Conservation (phyloP, 2,888 invertebrate species). For the Boloria euphrosyne region DNA sequence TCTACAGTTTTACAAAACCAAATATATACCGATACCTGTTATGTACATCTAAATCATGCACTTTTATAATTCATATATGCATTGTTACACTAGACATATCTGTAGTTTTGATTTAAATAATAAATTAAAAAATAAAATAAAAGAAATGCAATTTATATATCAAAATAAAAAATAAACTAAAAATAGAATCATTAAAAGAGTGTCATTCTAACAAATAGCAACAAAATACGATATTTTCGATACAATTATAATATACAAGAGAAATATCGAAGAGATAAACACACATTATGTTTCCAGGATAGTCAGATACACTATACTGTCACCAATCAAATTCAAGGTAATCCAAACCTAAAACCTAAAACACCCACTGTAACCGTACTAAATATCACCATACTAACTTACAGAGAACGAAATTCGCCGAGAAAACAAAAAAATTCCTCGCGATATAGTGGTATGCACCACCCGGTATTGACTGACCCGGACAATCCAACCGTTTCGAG, state of each 20-base stretch:
- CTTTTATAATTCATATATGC: too few species aligned
- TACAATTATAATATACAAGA: not conserved
- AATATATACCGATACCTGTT: too few species aligned
- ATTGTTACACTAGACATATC: too few species aligned
- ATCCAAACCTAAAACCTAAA: constrained; percentile 31
- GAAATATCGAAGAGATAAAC: constrained; percentile 1
- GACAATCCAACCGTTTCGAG: constrained; percentile 47
- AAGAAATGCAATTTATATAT: too few species aligned
- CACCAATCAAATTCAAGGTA: constrained; percentile 37
- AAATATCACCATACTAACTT: constrained; percentile 42
- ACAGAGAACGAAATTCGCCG: constrained; percentile 75
- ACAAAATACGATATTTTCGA: not conserved
- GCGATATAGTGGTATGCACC: constrained; percentile 68
- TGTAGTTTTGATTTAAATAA: too few species aligned
- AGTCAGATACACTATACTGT: constrained; percentile 40
- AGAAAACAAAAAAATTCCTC: constrained; percentile 62
- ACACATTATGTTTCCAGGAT: constrained; percentile 39
- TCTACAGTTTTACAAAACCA: too few species aligned
- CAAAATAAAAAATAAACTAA: too few species aligned
- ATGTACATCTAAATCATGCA: too few species aligned
- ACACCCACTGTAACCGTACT: constrained; percentile 30
- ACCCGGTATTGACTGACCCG: constrained; percentile 51
- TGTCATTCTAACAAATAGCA: too few species aligned
- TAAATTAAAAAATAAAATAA: too few species aligned
- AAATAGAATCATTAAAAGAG: too few species aligned